phyloP scores from a whole-genome alignment of 2,888 invertebrate genomes.

The Drosophila antonietae region DNA sequence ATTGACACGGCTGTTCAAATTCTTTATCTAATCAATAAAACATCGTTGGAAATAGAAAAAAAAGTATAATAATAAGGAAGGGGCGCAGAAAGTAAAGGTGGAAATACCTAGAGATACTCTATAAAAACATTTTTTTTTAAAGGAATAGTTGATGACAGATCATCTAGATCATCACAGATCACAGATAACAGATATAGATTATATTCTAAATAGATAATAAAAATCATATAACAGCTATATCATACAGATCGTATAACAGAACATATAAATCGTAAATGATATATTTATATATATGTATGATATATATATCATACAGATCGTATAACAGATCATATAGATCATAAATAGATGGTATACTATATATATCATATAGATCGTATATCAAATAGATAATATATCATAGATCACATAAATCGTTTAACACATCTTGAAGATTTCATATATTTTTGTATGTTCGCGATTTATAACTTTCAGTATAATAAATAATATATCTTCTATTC shows the following conservation, averaged over 20 bases:
- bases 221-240: background rate
- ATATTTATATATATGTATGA: no score
- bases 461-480: background rate
- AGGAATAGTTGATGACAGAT: background rate
- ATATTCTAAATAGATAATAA: no score
- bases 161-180: no score
- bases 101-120: background rate
- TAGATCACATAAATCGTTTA: background rate
- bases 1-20: conserved; percentile 13
- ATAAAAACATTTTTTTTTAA: no score
- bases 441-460: background rate
- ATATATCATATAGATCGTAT: background rate
- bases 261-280: background rate
- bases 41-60: background rate
- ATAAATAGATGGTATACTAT: background rate
- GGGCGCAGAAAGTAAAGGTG: background rate
- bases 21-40: conserved; percentile 35
- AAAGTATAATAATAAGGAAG: background rate
- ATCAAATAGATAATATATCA: background rate
- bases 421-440: background rate
- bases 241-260: background rate
- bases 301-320: background rate
- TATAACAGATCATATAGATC: background rate
- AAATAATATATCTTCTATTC: background rate
- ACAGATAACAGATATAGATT: no score